A percentile compares a stretch with the other conserved stretches of the same genome.
These are phyloP conservation scores for Orthonyx spaldingii DNA, from an alignment of 2,113 vertebrate genomes.

Conservation along the genomic window DNA sequence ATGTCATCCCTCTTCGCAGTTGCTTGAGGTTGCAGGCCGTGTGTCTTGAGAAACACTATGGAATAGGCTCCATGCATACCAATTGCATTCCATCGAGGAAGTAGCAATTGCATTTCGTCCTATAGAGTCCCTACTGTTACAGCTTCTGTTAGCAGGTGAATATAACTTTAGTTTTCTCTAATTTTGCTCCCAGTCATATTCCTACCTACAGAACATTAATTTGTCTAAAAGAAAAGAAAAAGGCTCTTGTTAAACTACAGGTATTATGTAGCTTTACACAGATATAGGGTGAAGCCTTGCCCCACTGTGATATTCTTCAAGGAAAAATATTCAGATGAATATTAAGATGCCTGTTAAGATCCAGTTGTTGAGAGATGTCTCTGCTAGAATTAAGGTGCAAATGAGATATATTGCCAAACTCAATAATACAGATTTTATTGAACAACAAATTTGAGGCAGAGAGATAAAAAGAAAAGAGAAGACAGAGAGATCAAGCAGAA, in stretches of 20 bases:
- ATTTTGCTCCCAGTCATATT: background rate
- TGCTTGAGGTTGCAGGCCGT: background rate
- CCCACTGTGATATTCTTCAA: background rate
- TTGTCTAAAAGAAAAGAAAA: background rate
- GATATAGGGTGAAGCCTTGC: background rate
- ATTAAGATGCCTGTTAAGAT: background rate
- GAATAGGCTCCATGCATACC: no score
- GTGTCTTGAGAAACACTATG: background rate
- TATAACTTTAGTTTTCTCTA: background rate
- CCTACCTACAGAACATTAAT: fast-evolving
- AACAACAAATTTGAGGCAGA: background rate
- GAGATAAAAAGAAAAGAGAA: background rate
- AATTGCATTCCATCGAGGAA: background rate
- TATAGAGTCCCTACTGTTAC: background rate
- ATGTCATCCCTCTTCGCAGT: background rate
- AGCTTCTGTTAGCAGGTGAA: background rate
- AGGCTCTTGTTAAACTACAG: background rate
- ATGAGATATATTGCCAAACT: background rate
- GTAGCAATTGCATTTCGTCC: background rate
- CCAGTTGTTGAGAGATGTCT: background rate
- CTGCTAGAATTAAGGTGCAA: background rate
- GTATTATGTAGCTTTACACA: background rate
- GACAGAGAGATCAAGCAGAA: background rate
- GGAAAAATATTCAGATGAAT: background rate
- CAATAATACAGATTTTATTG: background rate